Conservation (phyloP, 1,140 invertebrate genomes). For the Papilio xuthus region DNA sequence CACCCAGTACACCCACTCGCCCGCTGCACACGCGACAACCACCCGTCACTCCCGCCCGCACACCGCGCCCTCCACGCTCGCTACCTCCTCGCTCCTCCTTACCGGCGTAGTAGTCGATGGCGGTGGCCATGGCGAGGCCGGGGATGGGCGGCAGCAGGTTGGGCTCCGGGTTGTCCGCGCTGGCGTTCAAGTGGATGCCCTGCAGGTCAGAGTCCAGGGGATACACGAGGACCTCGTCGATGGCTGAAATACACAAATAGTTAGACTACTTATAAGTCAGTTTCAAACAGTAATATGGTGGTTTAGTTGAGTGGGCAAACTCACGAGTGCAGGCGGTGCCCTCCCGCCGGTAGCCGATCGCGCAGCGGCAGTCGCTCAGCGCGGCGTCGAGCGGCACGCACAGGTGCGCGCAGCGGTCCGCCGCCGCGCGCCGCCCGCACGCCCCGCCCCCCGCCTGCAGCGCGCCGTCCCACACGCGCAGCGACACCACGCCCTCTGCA, state of each 20-base stretch:
- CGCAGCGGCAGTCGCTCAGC: constrained; percentile 87
- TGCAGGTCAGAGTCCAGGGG: constrained; percentile 89
- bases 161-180: constrained; percentile 40
- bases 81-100: constrained; percentile 33
- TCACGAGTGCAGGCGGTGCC: constrained; percentile 63
- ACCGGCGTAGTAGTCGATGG: constrained; percentile 90
- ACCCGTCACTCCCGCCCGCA: neutral
- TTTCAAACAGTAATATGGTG: too few relatives aligned
- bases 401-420: constrained; percentile 89
- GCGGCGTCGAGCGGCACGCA: constrained; percentile 86
- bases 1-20: constrained; percentile 90
- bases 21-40: constrained; percentile 58
- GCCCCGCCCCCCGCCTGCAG: constrained; percentile 78
- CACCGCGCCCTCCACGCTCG: constrained; percentile 46
- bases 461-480: constrained; percentile 87
- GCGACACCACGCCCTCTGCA: constrained; percentile 83
- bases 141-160: constrained; percentile 90
- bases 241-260: constrained; percentile 48
- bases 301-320: too few relatives aligned
- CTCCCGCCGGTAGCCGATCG: constrained; percentile 86
- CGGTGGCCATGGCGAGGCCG: constrained; percentile 87
- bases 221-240: constrained; percentile 89
- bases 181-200: constrained; percentile 83
- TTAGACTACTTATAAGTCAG: neutral
- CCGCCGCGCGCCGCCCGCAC: constrained; percentile 78